Base-by-base conservation (phyloP, 2,797 vertebrate genomes). In the Percopsis omiscomaycus region DNA sequence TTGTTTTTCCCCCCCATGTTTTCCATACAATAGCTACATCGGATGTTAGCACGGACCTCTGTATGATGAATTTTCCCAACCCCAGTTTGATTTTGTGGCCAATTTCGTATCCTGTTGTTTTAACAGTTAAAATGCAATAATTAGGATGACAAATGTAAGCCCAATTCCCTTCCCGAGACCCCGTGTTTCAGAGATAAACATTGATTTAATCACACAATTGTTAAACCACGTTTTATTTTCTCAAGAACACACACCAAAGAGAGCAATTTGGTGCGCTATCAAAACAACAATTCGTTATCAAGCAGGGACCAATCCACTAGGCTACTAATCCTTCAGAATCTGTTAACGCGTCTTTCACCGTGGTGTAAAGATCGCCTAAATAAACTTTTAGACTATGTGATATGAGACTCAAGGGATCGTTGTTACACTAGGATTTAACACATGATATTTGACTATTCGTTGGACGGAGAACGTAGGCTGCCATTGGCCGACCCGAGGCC, bases 401-500 rank as follows among this genome's bases (percentile, higher is more conserved):
- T 2, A 51, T 64, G 70, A 78, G 73, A 77, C 74, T 66, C 49
- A 59, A 44, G 69, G 86, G 82, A 84, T 87, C 86, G 86, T 67
- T 84, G 86, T 87, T 86, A 79, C 87, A 84, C 77, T 85, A 48
- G 87, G 88, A 89, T 89, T 87, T 89, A 80, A 67, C 44, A 67
- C 44, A 86, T 89, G 84, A 80, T 83, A 78, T 79, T 78, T 61
- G n/a, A 77, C 81, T 77, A 55, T 51, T 83, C 78, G 82, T 77
- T 80, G 74, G 81, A 86, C 79, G 83, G 78, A 82, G 84, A 83
- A 83, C 22, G 9, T 29, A 74, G 64, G 46, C 80, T 22, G 51
- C 45, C 66, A 65, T 74, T 77, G 81, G 22, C 80, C 79, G 68
- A 80, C 82, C 86, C 85, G 79, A 93, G 93, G 95, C 94, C 95